A percentile compares a stretch with the other conserved stretches of the same genome.
phyloP scores from a whole-genome alignment of 2,797 vertebrate genomes.

The Rhadinocentrus ornatus region DNA sequence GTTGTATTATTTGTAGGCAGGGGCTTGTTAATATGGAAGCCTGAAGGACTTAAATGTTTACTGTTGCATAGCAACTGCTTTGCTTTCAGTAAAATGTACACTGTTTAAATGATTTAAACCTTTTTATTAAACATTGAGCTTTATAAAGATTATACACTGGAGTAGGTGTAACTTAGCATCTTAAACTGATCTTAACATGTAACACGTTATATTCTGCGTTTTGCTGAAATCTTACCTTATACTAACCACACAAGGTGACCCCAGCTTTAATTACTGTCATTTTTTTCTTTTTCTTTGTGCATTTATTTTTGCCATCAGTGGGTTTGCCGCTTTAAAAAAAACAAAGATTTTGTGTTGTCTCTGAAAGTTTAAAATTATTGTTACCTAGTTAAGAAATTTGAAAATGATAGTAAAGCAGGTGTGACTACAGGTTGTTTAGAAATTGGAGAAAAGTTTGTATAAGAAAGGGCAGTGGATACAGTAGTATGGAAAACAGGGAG shows the following conservation, averaged over 20 bases:
- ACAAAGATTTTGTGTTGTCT: neutral
- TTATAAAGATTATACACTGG: no score
- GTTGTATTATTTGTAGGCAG: neutral
- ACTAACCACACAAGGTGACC: neutral
- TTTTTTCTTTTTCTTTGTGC: neutral
- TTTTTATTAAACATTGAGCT: no score
- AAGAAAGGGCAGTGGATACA: neutral
- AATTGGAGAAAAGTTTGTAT: no score
- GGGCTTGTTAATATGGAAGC: neutral
- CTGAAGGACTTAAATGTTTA: neutral
- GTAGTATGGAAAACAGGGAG: conserved; percentile 11
- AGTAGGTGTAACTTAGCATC: neutral
- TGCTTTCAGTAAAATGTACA: neutral
- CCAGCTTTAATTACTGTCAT: neutral
- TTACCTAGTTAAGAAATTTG: neutral
- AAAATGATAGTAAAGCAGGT: neutral
- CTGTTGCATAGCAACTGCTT: neutral
- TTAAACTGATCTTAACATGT: neutral
- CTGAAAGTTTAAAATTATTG: neutral
- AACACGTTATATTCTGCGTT: neutral
- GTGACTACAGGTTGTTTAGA: neutral
- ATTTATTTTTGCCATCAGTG: conserved; percentile 1
- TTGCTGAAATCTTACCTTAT: neutral
- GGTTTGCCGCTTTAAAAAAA: neutral
- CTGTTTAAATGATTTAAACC: neutral